Conservation (phyloP, 1,140 invertebrate species). For the Rhopalosiphum padi region DNA sequence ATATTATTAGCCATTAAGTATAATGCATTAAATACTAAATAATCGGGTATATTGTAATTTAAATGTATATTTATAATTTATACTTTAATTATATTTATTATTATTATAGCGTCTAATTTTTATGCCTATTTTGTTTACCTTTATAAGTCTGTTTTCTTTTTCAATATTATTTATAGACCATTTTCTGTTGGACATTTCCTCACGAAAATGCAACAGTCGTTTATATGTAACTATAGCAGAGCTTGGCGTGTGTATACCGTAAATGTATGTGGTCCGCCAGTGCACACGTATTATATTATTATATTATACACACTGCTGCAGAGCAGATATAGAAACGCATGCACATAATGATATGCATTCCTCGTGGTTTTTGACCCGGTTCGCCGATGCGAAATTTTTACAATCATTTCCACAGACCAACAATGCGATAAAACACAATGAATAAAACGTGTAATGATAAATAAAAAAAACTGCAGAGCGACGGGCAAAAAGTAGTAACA, state of each 20-base stretch:
- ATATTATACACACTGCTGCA: constrained; percentile 1
- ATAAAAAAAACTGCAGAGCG: too few species aligned
- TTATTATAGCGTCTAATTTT: background rate
- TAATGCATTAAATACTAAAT: background rate
- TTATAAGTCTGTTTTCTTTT: background rate
- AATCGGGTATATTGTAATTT: background rate
- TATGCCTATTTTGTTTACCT: background rate
- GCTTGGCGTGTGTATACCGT: background rate
- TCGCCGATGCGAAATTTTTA: constrained; percentile 3
- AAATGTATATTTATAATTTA: background rate
- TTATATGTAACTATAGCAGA: background rate
- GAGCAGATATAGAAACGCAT: background rate
- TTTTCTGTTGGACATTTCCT: background rate
- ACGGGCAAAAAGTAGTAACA: background rate
- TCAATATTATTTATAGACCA: background rate
- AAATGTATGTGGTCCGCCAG: background rate
- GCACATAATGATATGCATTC: constrained; percentile 24
- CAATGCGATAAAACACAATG: constrained; percentile 21
- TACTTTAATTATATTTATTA: background rate
- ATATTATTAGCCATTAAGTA: background rate
- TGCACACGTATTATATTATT: background rate
- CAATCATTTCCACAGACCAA: constrained; percentile 4
- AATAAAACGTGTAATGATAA: constrained; percentile 17
- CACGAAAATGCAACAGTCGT: background rate
- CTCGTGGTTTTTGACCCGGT: constrained; percentile 43